Percentiles rank a stretch among this genome's conserved stretches.
Conservation (phyloP, 2,888 invertebrate genomes). For the Melangyna quadrimaculata region DNA sequence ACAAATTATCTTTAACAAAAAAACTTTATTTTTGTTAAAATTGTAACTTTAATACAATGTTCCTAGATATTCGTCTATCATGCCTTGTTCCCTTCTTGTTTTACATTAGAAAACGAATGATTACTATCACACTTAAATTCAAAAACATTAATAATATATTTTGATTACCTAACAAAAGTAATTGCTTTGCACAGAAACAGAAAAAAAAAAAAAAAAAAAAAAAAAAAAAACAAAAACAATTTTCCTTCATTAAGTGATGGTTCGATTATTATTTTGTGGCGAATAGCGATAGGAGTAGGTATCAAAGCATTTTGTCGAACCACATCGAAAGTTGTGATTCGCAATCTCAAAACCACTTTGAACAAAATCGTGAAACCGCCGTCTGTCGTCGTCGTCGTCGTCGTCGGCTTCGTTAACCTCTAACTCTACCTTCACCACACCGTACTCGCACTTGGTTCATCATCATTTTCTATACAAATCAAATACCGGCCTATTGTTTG, state of each 20-base stretch:
- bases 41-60: not conserved
- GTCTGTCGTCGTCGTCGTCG: not conserved
- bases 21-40: not conserved
- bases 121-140: not conserved
- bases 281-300: conserved; percentile 6
- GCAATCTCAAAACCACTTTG: conserved; percentile 20
- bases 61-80: not conserved
- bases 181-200: too few species aligned
- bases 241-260: not conserved
- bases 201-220: not conserved
- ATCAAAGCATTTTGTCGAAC: conserved; percentile 14
- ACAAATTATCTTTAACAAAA: not conserved
- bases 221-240: conserved; percentile 28
- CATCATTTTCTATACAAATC: not conserved
- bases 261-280: conserved; percentile 4
- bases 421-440: not conserved
- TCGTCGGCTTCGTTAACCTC: not conserved
- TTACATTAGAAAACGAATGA: not conserved
- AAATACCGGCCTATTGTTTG: not conserved
- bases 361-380: conserved; percentile 41
- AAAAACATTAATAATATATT: not conserved
- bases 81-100: not conserved
- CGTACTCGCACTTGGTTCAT: not conserved
- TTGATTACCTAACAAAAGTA: conserved; percentile 1
- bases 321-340: conserved; percentile 28